Evolutionary conservation across 2,113 vertebrate species (phyloP), one percentile per base, ranked within the genome.

Genomic region (Saccopteryx leptura): DNA sequence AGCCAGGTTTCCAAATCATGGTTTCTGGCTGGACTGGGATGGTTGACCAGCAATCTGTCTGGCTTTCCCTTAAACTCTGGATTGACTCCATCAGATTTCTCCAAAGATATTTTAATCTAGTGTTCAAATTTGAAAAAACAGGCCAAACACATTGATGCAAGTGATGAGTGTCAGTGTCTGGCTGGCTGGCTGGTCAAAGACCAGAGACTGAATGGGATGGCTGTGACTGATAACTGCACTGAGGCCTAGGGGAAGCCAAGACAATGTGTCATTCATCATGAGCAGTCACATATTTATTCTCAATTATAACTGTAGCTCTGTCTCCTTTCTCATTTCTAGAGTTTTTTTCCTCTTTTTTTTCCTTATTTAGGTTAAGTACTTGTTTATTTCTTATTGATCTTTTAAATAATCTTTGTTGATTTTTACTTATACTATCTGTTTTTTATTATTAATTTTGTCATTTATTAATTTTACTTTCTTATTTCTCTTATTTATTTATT

Each of bases 1-100:
- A 5, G 72, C 79, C 79, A 95, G 66, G 33, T 85, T 92, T 92
- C 85, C 96, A 82, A 52, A 28, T 56, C 13, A 50, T 88, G 76
- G 68, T 39, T 52, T 75, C 81, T 26, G 79, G 79, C 39, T 39
- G 28, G 80, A 81, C 60, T 82, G 33, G 31, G 5, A 63, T 48
- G 54, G 72, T 91, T 82, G 78, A 79, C 39, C 82, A 88, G 68
- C 56, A 80, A 78, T 21, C 61, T 69, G 10, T 83, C 54, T 48
- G 69, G 11, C n/a, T 82, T 50, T 97, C n/a, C 61, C 46, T 80
- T 74, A 84, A 82, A 52, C 52, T 83, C 33, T 58, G 54, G 17
- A 89, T 87, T 75, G 18, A 65, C 69, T 78, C 74, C 48, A 58
- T 50, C 28, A 19, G 28, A 63, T 60, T 68, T 87, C 74, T 90